These are phyloP conservation scores for Phrynosoma platyrhinos DNA, from an alignment of 2,113 vertebrate species.

Conservation along the genomic window DNA sequence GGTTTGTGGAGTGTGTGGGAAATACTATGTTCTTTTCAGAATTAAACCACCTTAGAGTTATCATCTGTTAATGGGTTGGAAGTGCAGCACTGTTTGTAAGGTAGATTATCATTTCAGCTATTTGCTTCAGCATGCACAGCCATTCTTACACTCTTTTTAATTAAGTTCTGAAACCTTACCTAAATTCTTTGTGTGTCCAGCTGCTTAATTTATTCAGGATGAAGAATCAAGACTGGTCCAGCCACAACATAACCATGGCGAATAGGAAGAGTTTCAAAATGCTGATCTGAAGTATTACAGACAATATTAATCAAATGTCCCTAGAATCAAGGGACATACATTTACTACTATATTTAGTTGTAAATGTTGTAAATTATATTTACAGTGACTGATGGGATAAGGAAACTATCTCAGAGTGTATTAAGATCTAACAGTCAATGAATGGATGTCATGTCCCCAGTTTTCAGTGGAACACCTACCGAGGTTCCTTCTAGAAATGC, in stretches of 20 bases:
- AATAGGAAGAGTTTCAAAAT: neutral
- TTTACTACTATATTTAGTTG: neutral
- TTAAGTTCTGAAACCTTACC: neutral
- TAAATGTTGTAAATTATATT: neutral
- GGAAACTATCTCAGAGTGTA: neutral
- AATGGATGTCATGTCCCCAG: neutral
- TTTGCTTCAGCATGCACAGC: neutral
- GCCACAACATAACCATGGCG: conserved; percentile 57
- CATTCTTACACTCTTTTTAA: neutral
- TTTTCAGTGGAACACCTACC: conserved; percentile 25
- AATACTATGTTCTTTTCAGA: too few species aligned
- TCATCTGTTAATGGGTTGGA: neutral
- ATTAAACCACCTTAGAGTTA: too few species aligned
- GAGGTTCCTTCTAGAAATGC: neutral
- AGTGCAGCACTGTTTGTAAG: neutral
- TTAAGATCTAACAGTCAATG: neutral
- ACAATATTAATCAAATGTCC: conserved; percentile 18
- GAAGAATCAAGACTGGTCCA: conserved; percentile 59
- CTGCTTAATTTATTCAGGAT: conserved; percentile 47
- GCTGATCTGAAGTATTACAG: conserved; percentile 39
- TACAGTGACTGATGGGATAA: neutral
- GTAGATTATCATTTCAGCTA: neutral
- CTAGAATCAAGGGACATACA: neutral
- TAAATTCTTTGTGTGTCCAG: neutral
- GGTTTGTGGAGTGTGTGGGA: too few species aligned